Evolutionary conservation across 2,113 vertebrate genomes (phyloP), one percentile per base, ranked within the genome.

Genomic region (Cheilinus undulatus): DNA sequence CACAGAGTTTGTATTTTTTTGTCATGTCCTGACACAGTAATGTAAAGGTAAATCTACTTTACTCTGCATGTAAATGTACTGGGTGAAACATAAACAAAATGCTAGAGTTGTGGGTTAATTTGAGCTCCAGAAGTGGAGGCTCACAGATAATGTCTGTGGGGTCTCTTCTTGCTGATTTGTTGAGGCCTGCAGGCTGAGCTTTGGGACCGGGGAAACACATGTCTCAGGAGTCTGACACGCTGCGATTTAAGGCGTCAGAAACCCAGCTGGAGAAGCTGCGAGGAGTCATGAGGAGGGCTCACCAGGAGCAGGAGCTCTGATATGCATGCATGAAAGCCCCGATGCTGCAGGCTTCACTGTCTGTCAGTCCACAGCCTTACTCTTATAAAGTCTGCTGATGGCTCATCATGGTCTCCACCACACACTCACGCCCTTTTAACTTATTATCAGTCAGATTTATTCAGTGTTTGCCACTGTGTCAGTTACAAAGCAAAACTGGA

Each of bases 161-260:
- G n/a, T 54, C 38, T 42, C 34, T 36, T 20, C 62, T 8, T 13
- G 12, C 32, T 22, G 36, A 32, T 45, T 5, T 1, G 10, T 20
- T 38, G 23, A 48, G 28, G 28, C 30, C 72, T 27, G 23, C 26
- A 34, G 61, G 30, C 30, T 32, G 30, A 61, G 73, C 56, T 57
- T 3, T 42, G 50, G 32, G 15, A 19, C 40, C 5, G 17, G 34
- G 38, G 42, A 27, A 34, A 34, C 22, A 7, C 15, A 15, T 4
- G 34, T 28, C 50, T 52, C 62, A 15, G 48, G 36, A 36, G 40
- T 11, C 28, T 11, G 42, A 27, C 17, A 46, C 23, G 0, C 1
- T 0, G 43, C 23, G 51, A 40, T 2, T 46, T 43, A 7, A 3
- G 46, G 43, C 17, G 24, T 61, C 17, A 24, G 20, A 30, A 59